Base-by-base conservation (phyloP, 2,888 invertebrate genomes). In the Conops quadrifasciatus region DNA sequence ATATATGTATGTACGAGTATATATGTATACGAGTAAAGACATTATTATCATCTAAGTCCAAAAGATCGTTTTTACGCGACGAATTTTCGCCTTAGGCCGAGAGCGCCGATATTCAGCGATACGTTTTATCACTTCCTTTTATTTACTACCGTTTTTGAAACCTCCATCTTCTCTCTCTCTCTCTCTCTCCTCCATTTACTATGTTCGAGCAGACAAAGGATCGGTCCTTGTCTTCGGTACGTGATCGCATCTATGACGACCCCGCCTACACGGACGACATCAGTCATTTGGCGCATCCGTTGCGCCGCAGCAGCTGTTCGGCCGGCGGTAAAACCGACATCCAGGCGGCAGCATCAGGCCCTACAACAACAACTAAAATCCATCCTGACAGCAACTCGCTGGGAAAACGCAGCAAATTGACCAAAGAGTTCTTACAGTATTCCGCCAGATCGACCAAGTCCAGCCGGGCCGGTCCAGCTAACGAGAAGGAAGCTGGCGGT, bases 211-310 rank as follows among this genome's bases (percentile, higher is more conserved):
- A 86, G 86, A 77, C 81, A 1, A 86, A 84, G 75, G 85, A 86
- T 73, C 82, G 86, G 36, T 82, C 85, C 19, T 77, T 80, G 3
- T 83, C 81, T 13, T 79, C 82, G 16, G 84, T 84, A n/a, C 82
- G 86, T 47, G 85, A 86, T 70, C 80, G 84, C 45, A 85, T 85
- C 73, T 83, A 83, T 58, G 86, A 86, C 75, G 86, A 86, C 78
- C 86, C 86, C 13, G 86, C 86, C 49, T 86, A 86, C 71, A 86
- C 86, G 0, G 86, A 86, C 66, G 86, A 86, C 72, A 85, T 86
- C 36, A 85, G 86, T 58, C 86, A 86, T 74, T 75, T 86, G 74
- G 86, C 86, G 15, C 83, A 84, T 69, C 86, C 86, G 1, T 63
- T 84, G 71, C 80, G 86, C 0, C 79, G 81, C n/a, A 77, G 76